These are phyloP conservation scores for Aporrectodea caliginosa DNA, from an alignment of 1,140 invertebrate genomes.

Conservation along the genomic window DNA sequence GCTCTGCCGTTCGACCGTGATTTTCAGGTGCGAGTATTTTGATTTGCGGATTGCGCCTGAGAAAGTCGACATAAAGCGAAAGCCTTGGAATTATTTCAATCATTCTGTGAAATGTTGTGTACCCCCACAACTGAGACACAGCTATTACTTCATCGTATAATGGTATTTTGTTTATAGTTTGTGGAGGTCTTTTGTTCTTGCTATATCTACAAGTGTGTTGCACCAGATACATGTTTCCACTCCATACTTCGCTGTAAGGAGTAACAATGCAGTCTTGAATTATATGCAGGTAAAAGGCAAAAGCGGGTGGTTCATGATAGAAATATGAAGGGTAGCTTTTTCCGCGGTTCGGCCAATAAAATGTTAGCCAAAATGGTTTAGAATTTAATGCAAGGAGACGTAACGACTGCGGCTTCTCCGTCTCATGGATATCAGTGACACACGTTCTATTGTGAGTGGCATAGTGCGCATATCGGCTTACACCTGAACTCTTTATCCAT, in stretches of 20 bases:
- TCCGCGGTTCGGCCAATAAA: too few species aligned
- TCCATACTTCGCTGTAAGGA: background rate
- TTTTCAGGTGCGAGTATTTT: background rate
- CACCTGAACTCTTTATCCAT: too few species aligned
- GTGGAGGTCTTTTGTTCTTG: background rate
- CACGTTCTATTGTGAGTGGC: too few species aligned
- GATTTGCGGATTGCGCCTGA: constrained; percentile 4
- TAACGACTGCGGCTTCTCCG: too few species aligned
- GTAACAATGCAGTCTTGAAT: background rate
- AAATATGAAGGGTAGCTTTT: too few species aligned
- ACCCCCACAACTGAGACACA: background rate
- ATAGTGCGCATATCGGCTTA: too few species aligned
- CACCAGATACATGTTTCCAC: background rate
- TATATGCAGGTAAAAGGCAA: background rate
- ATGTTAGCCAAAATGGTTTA: too few species aligned
- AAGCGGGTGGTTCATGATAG: background rate
- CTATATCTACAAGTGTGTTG: background rate
- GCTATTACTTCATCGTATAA: constrained; percentile 17
- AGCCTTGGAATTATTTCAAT: constrained; percentile 18
- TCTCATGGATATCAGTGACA: too few species aligned
- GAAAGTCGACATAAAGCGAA: constrained; percentile 12
- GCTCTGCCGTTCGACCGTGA: background rate
- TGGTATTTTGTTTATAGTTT: constrained; percentile 33
- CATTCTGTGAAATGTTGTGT: constrained; percentile 2
- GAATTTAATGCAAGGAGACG: too few species aligned